Percentiles rank a stretch among this genome's conserved stretches.
These are phyloP conservation scores for Paramormyrops kingsleyae DNA, from an alignment of 2,113 vertebrate genomes.

Conservation along the genomic window DNA sequence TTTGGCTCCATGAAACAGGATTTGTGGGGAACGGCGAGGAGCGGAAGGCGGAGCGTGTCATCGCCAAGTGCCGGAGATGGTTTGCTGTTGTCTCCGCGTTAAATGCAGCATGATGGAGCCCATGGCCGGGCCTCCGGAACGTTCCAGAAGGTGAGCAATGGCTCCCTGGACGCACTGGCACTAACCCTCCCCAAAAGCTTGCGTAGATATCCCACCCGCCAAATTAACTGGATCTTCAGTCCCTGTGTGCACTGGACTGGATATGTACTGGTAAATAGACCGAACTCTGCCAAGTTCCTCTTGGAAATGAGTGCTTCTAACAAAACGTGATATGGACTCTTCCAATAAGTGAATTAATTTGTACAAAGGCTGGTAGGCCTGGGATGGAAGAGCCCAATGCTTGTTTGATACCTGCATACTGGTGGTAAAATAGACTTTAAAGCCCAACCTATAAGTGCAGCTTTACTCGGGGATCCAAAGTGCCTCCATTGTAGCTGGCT, in stretches of 20 bases:
- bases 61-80: slow-evolving; percentile 50
- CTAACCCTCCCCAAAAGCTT: not conserved
- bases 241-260: not conserved
- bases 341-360: not conserved
- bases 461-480: not conserved
- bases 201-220: not conserved
- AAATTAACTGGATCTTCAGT: not conserved
- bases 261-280: not conserved
- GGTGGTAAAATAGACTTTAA: not conserved
- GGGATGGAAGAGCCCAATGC: not conserved
- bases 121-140: not conserved
- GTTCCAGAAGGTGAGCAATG: not conserved
- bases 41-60: slow-evolving; percentile 52
- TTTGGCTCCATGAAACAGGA: slow-evolving; percentile 64
- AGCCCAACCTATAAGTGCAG: not conserved
- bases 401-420: not conserved
- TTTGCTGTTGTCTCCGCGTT: not conserved
- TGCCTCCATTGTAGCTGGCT: not conserved
- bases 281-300: not conserved
- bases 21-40: slow-evolving; percentile 59
- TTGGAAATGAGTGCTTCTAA: not conserved
- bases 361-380: not conserved
- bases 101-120: not conserved
- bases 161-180: not conserved
- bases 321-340: not conserved